Conservation (phyloP, 92 coral and sea anemone genomes). For the Phenganax stokvisi region DNA sequence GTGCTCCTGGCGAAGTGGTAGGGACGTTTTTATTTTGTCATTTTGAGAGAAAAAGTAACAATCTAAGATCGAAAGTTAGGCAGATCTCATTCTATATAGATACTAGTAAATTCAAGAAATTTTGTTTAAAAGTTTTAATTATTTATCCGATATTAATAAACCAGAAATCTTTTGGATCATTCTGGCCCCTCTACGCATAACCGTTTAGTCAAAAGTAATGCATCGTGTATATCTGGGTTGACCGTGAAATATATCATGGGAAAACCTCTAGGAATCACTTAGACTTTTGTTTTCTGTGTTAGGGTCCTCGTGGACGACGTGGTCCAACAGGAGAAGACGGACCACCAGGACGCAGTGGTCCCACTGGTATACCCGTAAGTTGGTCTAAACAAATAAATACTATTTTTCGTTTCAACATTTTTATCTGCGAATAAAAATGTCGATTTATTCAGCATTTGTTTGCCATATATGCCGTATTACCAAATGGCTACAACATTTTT, state of each 20-base stretch:
- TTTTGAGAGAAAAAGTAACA: no score
- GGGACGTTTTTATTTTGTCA: neutral
- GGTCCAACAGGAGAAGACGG: conserved; percentile 32
- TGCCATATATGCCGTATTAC: neutral
- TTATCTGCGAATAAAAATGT: neutral
- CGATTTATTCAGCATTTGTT: neutral
- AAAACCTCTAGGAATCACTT: neutral
- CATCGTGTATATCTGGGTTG: neutral
- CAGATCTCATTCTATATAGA: no score
- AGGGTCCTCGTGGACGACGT: conserved; percentile 30
- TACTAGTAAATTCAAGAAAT: no score
- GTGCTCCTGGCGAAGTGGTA: conserved; percentile 27
- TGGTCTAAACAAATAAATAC: no score
- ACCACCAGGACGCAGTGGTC: conserved; percentile 15
- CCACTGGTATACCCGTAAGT: conserved; percentile 30
- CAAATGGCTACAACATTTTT: no score
- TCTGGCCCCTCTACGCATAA: no score
- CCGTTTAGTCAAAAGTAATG: neutral
- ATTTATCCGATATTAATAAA: neutral
- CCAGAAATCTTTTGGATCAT: neutral
- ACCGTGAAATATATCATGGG: neutral
- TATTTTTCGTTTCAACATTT: neutral
- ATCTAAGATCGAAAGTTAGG: no score
- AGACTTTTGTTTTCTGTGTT: neutral
- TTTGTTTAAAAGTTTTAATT: no score